Percentiles rank a stretch among this genome's conserved stretches.
Evolutionary conservation across 2,888 invertebrate species (phyloP).

Genomic region (Mesorhabditis belari): DNA sequence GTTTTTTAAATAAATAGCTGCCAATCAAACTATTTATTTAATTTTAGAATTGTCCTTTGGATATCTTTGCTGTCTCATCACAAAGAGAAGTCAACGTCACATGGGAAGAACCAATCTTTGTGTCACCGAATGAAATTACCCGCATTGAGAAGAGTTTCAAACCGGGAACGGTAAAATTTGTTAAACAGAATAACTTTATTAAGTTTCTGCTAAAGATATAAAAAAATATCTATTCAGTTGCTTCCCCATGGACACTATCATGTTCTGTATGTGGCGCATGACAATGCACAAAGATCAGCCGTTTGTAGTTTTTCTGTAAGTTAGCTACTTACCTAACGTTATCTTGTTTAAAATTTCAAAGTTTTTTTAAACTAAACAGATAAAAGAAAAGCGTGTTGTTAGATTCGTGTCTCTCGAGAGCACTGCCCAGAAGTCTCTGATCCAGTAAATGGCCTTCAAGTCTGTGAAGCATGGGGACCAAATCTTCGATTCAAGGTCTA

Average conservation of each 20-base stretch:
- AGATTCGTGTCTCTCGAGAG: slow-evolving; percentile 64
- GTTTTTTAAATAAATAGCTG: neutral
- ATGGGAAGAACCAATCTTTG: slow-evolving; percentile 48
- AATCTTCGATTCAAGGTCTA: slow-evolving; percentile 63
- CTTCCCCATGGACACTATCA: slow-evolving; percentile 51
- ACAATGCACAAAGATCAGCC: slow-evolving; percentile 42
- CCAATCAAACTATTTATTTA: neutral
- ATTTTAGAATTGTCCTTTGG: slow-evolving; percentile 69
- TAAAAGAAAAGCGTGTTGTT: too few species aligned
- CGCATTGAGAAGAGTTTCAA: slow-evolving; percentile 49
- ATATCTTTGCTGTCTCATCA: slow-evolving; percentile 84
- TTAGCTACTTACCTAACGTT: neutral
- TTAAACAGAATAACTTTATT: too few species aligned
- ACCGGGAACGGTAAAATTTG: slow-evolving; percentile 32
- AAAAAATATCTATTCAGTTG: slow-evolving; percentile 23
- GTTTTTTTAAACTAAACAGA: too few species aligned
- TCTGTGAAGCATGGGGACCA: slow-evolving; percentile 90
- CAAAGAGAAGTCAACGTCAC: slow-evolving; percentile 45
- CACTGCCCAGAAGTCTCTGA: slow-evolving; percentile 82
- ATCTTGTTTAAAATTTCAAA: too few species aligned
- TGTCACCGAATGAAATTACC: slow-evolving; percentile 22
- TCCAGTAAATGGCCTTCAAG: slow-evolving; percentile 82
- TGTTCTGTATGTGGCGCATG: slow-evolving; percentile 50
- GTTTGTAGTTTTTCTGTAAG: slow-evolving; percentile 47
- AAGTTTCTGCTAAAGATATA: too few species aligned